Base-by-base conservation (phyloP, 2,113 vertebrate species). In the Pygoscelis antarcticus region DNA sequence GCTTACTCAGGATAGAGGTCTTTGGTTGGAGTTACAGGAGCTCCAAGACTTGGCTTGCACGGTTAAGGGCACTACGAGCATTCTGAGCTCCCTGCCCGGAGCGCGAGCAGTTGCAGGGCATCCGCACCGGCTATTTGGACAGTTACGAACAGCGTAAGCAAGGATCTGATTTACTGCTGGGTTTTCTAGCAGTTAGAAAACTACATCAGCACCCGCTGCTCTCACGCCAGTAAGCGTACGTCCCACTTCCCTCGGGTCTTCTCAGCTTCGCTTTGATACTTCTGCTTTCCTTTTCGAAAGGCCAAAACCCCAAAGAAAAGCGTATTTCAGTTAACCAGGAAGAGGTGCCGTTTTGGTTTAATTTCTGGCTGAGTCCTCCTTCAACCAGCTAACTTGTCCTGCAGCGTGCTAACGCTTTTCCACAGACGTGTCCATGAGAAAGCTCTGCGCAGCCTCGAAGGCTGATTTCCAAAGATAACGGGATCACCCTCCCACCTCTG, bases 381-480 rank as follows among this genome's bases (percentile, higher is more conserved):
- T 65, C 7, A n/a, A 7, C 5, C 38, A 30, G 16, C 4, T 16
- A 11, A 16, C 42, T 20, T 16, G 4, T 49, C 58, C 72, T n/a
- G 44, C 57, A 66, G 66, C 1, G 1, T 1, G n/a, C 51, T 26
- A 52, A 3, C 16, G 3, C 64, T 16, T 4, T 18, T 25, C 70
- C 57, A 18, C 36, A 13, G 49, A 5, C 22, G 2, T 0, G 4
- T 4, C 51, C 6, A 0, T 1, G 27, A 46, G 26, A 25, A 18
- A 47, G 34, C n/a, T 62, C n/a, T 6, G 17, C 2, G 16, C 71
- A 21, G 46, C 64, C 58, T 27, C 78, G 2, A 8, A 34, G 69
- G n/a, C 69, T 4, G 7, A 29, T 62, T 25, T 32, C 86, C 89
- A 58, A 29, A 54, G 76, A 34, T 38, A 75, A 16, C 23, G 6